phyloP scores from a whole-genome alignment of 1,140 invertebrate genomes.

The Drosophila micromelanica region DNA sequence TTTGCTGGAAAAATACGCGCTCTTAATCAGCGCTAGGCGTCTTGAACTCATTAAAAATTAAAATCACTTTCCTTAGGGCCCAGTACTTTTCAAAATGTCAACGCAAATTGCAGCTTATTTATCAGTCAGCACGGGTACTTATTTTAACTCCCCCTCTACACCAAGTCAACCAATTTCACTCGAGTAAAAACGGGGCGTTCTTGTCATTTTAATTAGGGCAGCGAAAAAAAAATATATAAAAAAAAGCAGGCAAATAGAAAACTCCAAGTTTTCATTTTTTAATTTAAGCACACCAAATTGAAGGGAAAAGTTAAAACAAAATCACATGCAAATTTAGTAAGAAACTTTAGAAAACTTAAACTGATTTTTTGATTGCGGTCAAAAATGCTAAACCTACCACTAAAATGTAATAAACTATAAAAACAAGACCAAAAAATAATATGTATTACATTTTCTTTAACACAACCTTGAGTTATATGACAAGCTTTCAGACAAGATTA shows the following conservation, averaged over 20 bases:
- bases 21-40: conserved; percentile 69
- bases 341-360: conserved; percentile 8
- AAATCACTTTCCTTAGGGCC: conserved; percentile 65
- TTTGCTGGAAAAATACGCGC: conserved; percentile 56
- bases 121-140: conserved; percentile 60
- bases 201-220: conserved; percentile 71
- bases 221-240: conserved; percentile 19
- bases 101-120: conserved; percentile 83
- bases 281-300: conserved; percentile 9
- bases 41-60: conserved; percentile 75
- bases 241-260: conserved; percentile 18
- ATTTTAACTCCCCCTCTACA: conserved; percentile 5
- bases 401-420: neutral
- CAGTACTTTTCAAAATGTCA: conserved; percentile 69
- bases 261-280: neutral
- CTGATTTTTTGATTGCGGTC: neutral
- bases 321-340: conserved; percentile 1
- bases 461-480: no score
- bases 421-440: neutral
- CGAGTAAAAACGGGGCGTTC: conserved; percentile 40
- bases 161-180: no score
- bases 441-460: no score
- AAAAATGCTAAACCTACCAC: neutral
- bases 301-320: neutral
- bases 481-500: no score